phyloP scores from a whole-genome alignment of 1,140 invertebrate species.

The Limonius californicus region DNA sequence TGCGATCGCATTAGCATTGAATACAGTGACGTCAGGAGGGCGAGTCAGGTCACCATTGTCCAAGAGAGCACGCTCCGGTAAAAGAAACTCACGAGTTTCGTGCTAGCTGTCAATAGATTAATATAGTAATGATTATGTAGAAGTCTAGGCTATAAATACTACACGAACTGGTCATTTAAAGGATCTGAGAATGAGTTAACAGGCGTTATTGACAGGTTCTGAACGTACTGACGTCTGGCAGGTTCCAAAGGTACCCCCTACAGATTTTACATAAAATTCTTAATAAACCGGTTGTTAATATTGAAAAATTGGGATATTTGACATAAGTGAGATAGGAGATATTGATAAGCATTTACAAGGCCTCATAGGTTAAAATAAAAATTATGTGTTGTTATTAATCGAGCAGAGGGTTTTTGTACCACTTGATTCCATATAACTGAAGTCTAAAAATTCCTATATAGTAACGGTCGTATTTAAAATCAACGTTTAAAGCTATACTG shows the following conservation, averaged over 20 bases:
- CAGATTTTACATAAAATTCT: too few relatives aligned
- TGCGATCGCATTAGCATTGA: conserved; percentile 39
- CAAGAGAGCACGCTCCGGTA: conserved; percentile 20
- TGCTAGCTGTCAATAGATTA: conserved; percentile 16
- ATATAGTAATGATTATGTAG: conserved; percentile 10
- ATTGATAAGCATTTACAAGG: too few relatives aligned
- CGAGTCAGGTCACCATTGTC: conserved; percentile 42
- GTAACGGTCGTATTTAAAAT: too few relatives aligned
- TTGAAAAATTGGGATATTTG: too few relatives aligned
- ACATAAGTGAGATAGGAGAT: too few relatives aligned
- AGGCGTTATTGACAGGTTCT: neutral
- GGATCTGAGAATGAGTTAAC: neutral
- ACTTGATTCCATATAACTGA: too few relatives aligned
- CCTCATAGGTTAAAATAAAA: too few relatives aligned
- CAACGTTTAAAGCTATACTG: too few relatives aligned
- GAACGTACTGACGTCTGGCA: neutral
- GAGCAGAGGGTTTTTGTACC: too few relatives aligned
- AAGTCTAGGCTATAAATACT: conserved; percentile 6
- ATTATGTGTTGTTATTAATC: too few relatives aligned
- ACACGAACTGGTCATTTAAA: conserved; percentile 6
- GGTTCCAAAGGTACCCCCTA: too few relatives aligned
- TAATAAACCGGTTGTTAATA: neutral
- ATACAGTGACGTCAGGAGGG: conserved; percentile 39
- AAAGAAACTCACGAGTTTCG: conserved; percentile 16
- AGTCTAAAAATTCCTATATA: too few relatives aligned